Evolutionary conservation across 2,797 vertebrate species (phyloP).

Genomic region (Florisuga fusca): DNA sequence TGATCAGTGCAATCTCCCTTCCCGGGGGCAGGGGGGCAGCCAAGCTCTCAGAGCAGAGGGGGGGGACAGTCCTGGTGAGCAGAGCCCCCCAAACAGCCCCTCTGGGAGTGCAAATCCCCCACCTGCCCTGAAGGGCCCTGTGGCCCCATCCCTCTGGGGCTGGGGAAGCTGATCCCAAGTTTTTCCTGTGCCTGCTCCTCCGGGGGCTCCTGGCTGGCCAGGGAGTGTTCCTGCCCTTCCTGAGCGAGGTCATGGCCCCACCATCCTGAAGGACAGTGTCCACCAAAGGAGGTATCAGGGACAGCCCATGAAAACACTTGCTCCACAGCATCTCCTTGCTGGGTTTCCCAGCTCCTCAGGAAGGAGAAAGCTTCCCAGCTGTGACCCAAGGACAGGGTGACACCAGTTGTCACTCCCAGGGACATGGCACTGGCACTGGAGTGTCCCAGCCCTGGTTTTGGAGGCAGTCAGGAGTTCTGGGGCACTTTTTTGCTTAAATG

Average conservation of each 20-base stretch:
- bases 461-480: not conserved
- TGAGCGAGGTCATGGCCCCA: not conserved
- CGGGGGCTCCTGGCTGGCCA: not conserved
- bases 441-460: not conserved
- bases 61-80: not conserved
- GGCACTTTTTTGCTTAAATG: not conserved
- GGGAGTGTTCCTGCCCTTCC: not conserved
- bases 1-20: constrained; percentile 74
- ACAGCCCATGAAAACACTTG: accelerated
- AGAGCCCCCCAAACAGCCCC: not conserved
- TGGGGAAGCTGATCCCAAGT: accelerated
- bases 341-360: not conserved
- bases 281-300: accelerated
- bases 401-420: accelerated
- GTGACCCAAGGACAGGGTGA: accelerated
- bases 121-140: accelerated
- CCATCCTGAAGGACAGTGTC: not conserved
- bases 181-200: accelerated
- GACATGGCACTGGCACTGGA: accelerated
- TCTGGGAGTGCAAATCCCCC: not conserved
- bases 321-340: accelerated
- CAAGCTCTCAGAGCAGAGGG: accelerated
- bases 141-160: accelerated
- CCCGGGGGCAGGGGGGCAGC: not conserved
- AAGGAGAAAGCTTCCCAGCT: not conserved